Conservation (phyloP, 2,797 vertebrate species). For the Dromococcyx pavoninus region DNA sequence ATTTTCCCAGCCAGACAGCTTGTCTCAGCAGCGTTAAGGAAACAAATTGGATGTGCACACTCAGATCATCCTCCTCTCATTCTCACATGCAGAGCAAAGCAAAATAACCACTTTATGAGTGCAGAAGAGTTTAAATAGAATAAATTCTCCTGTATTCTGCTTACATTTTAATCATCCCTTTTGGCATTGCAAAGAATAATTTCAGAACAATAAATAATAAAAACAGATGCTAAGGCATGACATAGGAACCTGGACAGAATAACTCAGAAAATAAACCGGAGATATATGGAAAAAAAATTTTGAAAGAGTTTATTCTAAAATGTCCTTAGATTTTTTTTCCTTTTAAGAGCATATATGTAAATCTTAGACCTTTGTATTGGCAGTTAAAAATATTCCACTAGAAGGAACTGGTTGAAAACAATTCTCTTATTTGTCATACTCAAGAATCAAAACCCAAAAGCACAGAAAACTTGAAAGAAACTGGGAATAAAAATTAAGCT, state of each 20-base stretch:
- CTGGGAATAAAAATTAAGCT: not conserved
- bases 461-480: constrained; percentile 1
- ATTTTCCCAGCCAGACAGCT: not conserved
- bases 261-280: not conserved
- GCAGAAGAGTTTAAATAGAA: not conserved
- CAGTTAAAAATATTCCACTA: not conserved
- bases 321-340: not conserved
- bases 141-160: not conserved
- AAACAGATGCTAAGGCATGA: not conserved
- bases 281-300: not conserved
- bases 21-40: not conserved
- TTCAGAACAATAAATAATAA: not conserved
- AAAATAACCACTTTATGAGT: not conserved
- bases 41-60: not conserved
- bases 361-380: not conserved
- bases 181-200: not conserved
- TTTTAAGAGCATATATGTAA: not conserved
- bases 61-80: not conserved
- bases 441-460: not conserved
- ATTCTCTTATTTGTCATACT: not conserved
- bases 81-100: not conserved
- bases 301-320: not conserved
- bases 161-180: not conserved
- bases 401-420: not conserved
- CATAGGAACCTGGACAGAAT: not conserved